phyloP scores from a whole-genome alignment of 2,888 invertebrate species.

The Himalopsyche tibetana region DNA sequence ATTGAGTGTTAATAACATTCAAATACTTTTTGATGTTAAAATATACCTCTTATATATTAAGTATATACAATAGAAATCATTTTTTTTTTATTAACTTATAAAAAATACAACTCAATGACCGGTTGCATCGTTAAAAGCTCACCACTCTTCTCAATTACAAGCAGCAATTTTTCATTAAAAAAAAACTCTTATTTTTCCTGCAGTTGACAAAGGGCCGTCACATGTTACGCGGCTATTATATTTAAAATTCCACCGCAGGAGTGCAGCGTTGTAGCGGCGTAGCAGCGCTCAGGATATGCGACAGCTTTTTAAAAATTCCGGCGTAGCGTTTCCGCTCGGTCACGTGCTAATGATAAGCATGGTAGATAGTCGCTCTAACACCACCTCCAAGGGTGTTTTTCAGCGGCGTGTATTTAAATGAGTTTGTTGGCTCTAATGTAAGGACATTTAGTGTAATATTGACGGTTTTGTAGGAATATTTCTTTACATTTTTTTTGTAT shows the following conservation, averaged over 20 bases:
- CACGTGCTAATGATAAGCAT: slow-evolving; percentile 22
- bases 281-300: slow-evolving; percentile 12
- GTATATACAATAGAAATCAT: no score
- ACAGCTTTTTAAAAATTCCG: slow-evolving; percentile 26
- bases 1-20: no score
- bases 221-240: slow-evolving; percentile 25
- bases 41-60: no score
- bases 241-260: slow-evolving; percentile 31
- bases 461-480: no score
- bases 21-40: no score
- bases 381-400: neutral
- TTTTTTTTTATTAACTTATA: no score
- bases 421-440: neutral
- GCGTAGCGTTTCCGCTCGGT: slow-evolving; percentile 34
- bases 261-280: neutral
- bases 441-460: no score
- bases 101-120: no score
- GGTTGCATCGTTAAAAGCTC: neutral
- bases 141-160: slow-evolving; percentile 17
- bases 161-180: neutral
- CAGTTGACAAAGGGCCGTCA: slow-evolving; percentile 22
- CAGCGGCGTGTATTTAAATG: slow-evolving; percentile 2
- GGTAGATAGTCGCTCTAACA: slow-evolving; percentile 6
- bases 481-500: no score
- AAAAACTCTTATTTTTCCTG: slow-evolving; percentile 6